phyloP scores from a whole-genome alignment of 53 echinoderm and acorn worm species.

The Arbacia lixula region DNA sequence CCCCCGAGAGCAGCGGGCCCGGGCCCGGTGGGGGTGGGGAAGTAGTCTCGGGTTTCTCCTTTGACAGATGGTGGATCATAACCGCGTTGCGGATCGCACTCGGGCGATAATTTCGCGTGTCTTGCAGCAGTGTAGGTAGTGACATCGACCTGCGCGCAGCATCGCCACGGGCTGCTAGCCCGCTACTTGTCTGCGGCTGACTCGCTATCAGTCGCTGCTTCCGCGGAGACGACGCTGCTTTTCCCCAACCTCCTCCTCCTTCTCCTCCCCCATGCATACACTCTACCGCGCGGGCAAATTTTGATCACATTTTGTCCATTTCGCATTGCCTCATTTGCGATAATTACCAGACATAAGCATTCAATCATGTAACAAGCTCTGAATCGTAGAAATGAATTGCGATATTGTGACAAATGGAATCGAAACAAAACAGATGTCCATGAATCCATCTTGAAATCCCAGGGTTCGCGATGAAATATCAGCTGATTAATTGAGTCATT shows the following conservation, averaged over 20 bases:
- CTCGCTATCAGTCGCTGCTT: background rate
- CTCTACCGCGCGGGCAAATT: background rate
- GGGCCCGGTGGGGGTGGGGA: conserved; percentile 46
- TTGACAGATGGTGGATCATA: conserved; percentile 49
- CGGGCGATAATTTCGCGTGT: conserved; percentile 55
- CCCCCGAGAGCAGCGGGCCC: conserved; percentile 22
- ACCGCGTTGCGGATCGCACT: conserved; percentile 16
- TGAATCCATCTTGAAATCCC: too few relatives aligned
- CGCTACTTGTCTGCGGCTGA: conserved; percentile 25
- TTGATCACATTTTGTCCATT: conserved; percentile 24
- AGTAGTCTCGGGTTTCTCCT: conserved; percentile 17
- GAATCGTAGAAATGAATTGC: too few relatives aligned
- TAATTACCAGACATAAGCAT: conserved; percentile 24
- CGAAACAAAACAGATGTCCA: too few relatives aligned
- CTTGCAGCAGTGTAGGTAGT: conserved; percentile 9
- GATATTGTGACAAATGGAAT: too few relatives aligned
- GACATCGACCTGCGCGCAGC: conserved; percentile 14
- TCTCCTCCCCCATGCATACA: background rate
- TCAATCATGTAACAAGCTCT: too few relatives aligned
- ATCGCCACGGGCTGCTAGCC: conserved; percentile 35
- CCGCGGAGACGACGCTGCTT: background rate
- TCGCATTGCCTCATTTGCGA: conserved; percentile 13
- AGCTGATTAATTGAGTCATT: too few relatives aligned
- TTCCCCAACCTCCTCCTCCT: too few relatives aligned
- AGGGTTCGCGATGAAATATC: too few relatives aligned